Conservation (phyloP, 2,888 invertebrate genomes). For the Coelinius sp. region DNA sequence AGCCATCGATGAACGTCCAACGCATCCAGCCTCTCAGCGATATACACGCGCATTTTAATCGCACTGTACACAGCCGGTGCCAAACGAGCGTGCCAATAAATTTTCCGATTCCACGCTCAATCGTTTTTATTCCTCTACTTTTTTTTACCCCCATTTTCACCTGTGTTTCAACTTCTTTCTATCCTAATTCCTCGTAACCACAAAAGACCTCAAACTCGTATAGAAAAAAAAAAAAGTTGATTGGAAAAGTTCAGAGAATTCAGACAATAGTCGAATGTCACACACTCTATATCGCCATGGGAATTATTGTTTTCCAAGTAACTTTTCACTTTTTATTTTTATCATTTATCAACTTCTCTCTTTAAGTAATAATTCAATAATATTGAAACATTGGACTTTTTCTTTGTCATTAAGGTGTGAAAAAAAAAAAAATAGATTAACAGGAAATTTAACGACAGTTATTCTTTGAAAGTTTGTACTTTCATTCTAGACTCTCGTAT, state of each 20-base stretch:
- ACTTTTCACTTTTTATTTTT: background rate
- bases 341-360: too few relatives aligned
- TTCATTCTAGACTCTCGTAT: conserved; percentile 13
- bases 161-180: conserved; percentile 20
- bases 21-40: conserved; percentile 38
- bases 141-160: conserved; percentile 4
- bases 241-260: conserved; percentile 9
- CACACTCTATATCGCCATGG: background rate
- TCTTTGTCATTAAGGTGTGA: background rate
- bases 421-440: background rate
- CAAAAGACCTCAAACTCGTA: background rate
- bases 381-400: conserved; percentile 9
- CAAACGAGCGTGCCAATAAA: conserved; percentile 41
- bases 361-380: background rate
- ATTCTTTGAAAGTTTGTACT: conserved; percentile 21
- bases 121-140: conserved; percentile 30
- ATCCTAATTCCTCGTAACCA: background rate
- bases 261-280: background rate
- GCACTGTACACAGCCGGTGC: background rate
- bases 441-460: conserved; percentile 14
- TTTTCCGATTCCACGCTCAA: conserved; percentile 46
- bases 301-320: conserved; percentile 3
- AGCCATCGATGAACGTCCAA: conserved; percentile 45
- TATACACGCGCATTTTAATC: conserved; percentile 44
- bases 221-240: background rate